These are phyloP conservation scores for Chymomyza amoena DNA, from an alignment of 2,888 invertebrate species.

Conservation along the genomic window DNA sequence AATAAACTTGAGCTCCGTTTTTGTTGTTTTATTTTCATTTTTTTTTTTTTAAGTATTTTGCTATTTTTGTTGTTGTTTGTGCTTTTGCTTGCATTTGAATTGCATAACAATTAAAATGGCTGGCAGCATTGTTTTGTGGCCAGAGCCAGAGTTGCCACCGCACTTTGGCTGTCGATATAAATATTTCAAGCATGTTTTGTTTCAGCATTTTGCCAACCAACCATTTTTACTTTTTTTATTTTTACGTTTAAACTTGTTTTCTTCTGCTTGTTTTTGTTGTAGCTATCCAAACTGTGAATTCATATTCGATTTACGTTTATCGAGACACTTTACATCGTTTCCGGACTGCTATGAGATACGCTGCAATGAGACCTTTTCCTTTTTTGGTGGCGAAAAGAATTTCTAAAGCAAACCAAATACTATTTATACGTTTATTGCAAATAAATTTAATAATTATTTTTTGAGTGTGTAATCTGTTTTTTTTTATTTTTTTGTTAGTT, in stretches of 20 bases:
- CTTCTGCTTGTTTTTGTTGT: slow-evolving; percentile 26
- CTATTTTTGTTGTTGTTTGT: background rate
- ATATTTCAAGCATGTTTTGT: slow-evolving; percentile 30
- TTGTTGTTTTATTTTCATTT: slow-evolving; percentile 12
- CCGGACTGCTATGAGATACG: slow-evolving; percentile 76
- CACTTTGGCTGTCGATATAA: slow-evolving; percentile 11
- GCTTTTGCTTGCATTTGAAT: slow-evolving; percentile 36
- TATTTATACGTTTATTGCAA: background rate
- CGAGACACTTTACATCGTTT: slow-evolving; percentile 75
- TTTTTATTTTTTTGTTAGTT: slow-evolving; percentile 1
- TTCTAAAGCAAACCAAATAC: slow-evolving; percentile 3
- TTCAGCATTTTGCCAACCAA: background rate
- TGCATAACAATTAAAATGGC: slow-evolving; percentile 67
- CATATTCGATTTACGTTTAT: slow-evolving; percentile 76
- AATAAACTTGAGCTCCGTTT: slow-evolving; percentile 40
- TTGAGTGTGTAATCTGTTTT: background rate
- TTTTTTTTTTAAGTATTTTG: background rate
- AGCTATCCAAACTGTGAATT: slow-evolving; percentile 77
- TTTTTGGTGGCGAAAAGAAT: slow-evolving; percentile 54
- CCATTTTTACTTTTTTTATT: slow-evolving; percentile 1
- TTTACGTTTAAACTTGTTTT: background rate
- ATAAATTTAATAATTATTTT: slow-evolving; percentile 14
- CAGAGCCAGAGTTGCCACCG: slow-evolving; percentile 10
- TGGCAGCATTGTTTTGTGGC: slow-evolving; percentile 34
- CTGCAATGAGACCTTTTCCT: slow-evolving; percentile 76